These are phyloP conservation scores for Gymnocypris eckloni DNA, from an alignment of 2,797 vertebrate species.

Conservation along the genomic window DNA sequence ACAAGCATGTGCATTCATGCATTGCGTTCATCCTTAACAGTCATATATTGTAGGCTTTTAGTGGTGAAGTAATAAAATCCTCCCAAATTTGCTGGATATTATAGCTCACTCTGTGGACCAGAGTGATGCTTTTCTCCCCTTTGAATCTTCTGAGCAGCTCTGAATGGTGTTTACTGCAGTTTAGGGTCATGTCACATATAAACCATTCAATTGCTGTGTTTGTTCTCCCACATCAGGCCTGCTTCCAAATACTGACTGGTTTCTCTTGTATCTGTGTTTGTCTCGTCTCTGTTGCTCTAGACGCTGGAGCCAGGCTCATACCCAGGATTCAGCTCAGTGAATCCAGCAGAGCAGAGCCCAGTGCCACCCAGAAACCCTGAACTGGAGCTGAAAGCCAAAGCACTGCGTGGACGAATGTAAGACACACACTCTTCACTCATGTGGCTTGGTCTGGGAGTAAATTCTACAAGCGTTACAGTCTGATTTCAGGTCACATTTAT, in stretches of 20 bases:
- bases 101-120: background rate
- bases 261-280: background rate
- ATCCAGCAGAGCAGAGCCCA: constrained; percentile 80
- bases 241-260: background rate
- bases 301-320: constrained; percentile 87
- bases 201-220: background rate
- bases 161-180: background rate
- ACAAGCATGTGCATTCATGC: background rate
- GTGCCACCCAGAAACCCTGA: constrained; percentile 90
- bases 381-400: constrained; percentile 94
- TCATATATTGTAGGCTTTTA: background rate
- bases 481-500: background rate
- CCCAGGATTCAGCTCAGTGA: constrained; percentile 84
- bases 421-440: constrained; percentile 55
- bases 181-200: background rate
- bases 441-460: background rate
- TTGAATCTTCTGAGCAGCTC: background rate
- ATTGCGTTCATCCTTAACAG: background rate
- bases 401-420: constrained; percentile 94
- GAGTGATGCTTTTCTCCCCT: background rate
- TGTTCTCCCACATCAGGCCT: constrained; percentile 16
- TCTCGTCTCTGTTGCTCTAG: constrained; percentile 64
- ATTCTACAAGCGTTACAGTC: background rate
- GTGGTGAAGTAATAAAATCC: background rate
- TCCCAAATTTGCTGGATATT: background rate